phyloP scores from a whole-genome alignment of 2,113 vertebrate genomes.

The Microcebus ravelobensis region DNA sequence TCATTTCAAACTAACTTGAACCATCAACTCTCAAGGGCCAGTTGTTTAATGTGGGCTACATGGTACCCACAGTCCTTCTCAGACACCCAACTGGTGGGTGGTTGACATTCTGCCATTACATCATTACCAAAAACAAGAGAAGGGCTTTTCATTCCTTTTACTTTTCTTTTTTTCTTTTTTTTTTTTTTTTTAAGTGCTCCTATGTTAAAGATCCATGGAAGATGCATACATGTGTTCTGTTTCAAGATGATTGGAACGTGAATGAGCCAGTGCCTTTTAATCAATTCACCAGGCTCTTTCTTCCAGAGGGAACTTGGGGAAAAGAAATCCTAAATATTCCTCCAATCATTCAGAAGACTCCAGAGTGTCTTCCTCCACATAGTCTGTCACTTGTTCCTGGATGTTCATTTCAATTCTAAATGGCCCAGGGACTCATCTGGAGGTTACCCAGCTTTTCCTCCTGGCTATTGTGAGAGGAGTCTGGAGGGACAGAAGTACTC shows the following conservation, averaged over 20 bases:
- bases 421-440: background rate
- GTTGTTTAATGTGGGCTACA: conserved; percentile 28
- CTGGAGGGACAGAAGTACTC: background rate
- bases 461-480: background rate
- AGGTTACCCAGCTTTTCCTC: background rate
- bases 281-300: background rate
- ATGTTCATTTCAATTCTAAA: background rate
- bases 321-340: background rate
- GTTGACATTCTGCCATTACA: background rate
- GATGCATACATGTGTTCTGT: background rate
- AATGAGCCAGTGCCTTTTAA: background rate
- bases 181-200: background rate
- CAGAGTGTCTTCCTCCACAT: background rate
- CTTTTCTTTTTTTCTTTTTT: too few relatives aligned
- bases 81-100: conserved; percentile 55
- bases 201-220: background rate
- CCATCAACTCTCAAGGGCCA: background rate
- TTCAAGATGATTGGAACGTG: background rate
- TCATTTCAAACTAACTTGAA: conserved; percentile 69
- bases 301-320: background rate
- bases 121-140: conserved; percentile 4
- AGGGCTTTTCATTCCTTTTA: background rate
- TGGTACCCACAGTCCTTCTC: background rate
- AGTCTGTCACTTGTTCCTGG: background rate
- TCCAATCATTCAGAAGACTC: background rate